Percentiles rank a stretch among this genome's conserved stretches.
Conservation (phyloP, 2,797 vertebrate genomes). For the Erethizon dorsatum region DNA sequence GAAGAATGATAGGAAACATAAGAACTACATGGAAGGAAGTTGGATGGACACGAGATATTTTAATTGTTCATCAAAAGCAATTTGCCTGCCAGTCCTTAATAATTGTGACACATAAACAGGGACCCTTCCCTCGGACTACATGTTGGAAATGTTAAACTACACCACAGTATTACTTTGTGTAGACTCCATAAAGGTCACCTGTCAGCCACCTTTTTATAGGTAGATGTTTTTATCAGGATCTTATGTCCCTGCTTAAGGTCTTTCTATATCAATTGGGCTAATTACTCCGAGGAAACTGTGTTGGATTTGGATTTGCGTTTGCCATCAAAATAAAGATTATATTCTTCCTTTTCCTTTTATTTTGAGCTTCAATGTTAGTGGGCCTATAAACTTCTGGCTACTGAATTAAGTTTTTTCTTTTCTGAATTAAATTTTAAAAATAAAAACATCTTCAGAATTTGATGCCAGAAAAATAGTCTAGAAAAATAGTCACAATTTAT, state of each 20-base stretch:
- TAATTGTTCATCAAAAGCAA: not conserved
- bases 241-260: not conserved
- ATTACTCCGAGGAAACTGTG: not conserved
- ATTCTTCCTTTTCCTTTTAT: slow-evolving; percentile 26
- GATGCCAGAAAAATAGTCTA: not conserved
- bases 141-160: not conserved
- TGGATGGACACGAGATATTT: not conserved
- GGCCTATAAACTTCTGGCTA: not conserved
- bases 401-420: not conserved
- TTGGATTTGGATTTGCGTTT: slow-evolving; percentile 10
- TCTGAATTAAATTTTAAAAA: not conserved
- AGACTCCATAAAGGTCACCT: not conserved
- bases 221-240: not conserved
- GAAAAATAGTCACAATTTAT: not conserved
- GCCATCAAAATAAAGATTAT: not conserved
- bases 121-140: not conserved
- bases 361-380: slow-evolving; percentile 3
- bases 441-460: not conserved
- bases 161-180: not conserved
- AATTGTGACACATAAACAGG: not conserved
- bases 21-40: not conserved
- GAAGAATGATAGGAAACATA: not conserved
- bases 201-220: not conserved
- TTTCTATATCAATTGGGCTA: not conserved
- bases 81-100: not conserved